Evolutionary conservation across 37 sponge, comb jelly and placozoan genomes (phyloP).

Genomic region (Halichondria panicea): DNA sequence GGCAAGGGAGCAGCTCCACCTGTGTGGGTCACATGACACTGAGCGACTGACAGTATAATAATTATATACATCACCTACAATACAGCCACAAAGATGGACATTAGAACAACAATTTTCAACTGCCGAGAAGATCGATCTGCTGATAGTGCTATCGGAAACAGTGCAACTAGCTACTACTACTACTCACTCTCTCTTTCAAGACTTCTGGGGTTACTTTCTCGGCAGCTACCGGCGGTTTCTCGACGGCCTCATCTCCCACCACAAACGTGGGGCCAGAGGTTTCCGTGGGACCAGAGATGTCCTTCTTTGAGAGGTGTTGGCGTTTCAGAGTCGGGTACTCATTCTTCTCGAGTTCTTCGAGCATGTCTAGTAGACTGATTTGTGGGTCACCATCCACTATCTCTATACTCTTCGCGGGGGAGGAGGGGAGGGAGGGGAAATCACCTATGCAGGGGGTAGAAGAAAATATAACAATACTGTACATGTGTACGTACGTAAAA

Average conservation of each 20-base stretch:
- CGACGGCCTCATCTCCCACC: background rate
- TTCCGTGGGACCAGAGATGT: slow-evolving; percentile 28
- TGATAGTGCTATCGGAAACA: no score
- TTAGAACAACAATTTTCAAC: background rate
- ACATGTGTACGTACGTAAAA: no score
- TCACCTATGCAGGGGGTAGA: no score
- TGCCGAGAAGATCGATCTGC: no score
- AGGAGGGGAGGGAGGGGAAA: background rate
- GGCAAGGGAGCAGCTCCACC: slow-evolving; percentile 10
- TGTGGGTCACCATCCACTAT: no score
- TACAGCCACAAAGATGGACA: background rate
- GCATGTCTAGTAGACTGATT: background rate
- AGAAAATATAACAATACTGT: no score
- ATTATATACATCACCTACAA: background rate
- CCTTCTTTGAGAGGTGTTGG: slow-evolving; percentile 22
- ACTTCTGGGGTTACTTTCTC: background rate
- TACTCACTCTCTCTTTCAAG: background rate
- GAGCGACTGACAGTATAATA: background rate
- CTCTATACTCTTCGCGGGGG: background rate
- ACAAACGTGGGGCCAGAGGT: slow-evolving; percentile 25
- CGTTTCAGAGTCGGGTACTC: no score
- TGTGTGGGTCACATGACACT: background rate
- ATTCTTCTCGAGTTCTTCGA: background rate
- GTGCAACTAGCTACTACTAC: no score
- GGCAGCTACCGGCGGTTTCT: background rate